These are phyloP conservation scores for Heliconius hewitsoni DNA, from an alignment of 1,140 invertebrate genomes.

Conservation along the genomic window DNA sequence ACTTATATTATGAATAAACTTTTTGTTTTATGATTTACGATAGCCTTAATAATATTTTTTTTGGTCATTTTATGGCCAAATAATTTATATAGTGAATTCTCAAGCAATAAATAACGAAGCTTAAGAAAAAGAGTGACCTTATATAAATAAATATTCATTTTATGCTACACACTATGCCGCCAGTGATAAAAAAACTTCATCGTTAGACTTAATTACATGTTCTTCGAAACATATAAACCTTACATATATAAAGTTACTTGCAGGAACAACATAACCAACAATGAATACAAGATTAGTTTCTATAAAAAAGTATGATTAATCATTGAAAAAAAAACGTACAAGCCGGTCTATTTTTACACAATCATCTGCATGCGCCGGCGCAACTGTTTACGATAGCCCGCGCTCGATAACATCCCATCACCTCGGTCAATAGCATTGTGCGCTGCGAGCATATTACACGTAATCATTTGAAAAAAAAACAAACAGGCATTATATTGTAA, in stretches of 20 bases:
- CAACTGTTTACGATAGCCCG: conserved; percentile 40
- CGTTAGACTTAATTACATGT: conserved; percentile 4
- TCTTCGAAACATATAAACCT: conserved; percentile 7
- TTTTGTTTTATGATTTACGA: not conserved
- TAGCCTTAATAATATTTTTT: not conserved
- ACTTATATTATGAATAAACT: not conserved
- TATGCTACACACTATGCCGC: not conserved
- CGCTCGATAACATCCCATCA: conserved; percentile 40
- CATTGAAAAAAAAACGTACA: conserved; percentile 20
- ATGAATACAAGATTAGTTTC: conserved; percentile 33
- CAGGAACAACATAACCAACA: conserved; percentile 18
- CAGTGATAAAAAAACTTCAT: conserved; percentile 3
- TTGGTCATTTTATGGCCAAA: not conserved
- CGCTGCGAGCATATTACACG: conserved; percentile 22
- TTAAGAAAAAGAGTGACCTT: not conserved
- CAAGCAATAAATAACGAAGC: not conserved
- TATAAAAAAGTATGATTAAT: conserved; percentile 38
- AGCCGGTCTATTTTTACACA: conserved; percentile 40
- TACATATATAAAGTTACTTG: not conserved
- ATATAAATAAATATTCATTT: not conserved
- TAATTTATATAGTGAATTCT: not conserved
- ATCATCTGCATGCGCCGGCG: conserved; percentile 43
- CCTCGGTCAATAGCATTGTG: conserved; percentile 43
- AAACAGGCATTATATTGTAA: not conserved
- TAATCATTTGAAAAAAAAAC: conserved; percentile 5